Evolutionary conservation across 2,888 invertebrate genomes (phyloP), one percentile per base, ranked within the genome.

Genomic region (Oscheius sp.): DNA sequence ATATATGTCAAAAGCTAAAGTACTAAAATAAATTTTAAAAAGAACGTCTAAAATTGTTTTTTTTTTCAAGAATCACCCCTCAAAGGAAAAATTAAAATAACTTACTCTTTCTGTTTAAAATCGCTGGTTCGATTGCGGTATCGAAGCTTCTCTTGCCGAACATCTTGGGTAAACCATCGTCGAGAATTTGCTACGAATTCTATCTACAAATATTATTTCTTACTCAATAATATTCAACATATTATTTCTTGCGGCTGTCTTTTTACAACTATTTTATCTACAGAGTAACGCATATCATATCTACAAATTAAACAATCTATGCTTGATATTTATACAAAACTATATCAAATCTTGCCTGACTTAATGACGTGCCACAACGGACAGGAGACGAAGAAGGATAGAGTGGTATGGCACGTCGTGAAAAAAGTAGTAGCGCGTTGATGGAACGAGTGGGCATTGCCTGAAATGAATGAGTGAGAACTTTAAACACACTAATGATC

Each of bases 381-480:
- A 25, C 25, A 12, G 25, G 0, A 39, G 27, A 37, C 42, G 45
- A 45, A 61, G 45, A 61, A 61, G 45, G 61, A 61, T 17, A 17
- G 25, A 29, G 45, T 31, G 61, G 45, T 45, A 61, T 61, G 61
- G 61, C 61, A 61, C 61, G 61, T 25, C 61, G 61, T 27, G 61
- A 42, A 61, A 61, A 61, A 61, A 61, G 61, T 61, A 42, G 61
- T 29, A 61, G 27, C 61, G 45, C 42, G 61, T 45, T 61, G 61
- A 61, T 61, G 61, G 61, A 61, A 61, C 61, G 45, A 61, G 45
- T 61, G 45, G 61, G 45, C 61, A 61, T 61, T 15, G 42, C 20
- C 57, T 57, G 57, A 57, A 55, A 57, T 57, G 39, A 25, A 37
- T 5, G 37, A 25, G 17, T 12, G 52, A 27, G n/a, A n/a, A 52